These are phyloP conservation scores for Spodoptera picta DNA, from an alignment of 2,888 invertebrate genomes.

Conservation along the genomic window DNA sequence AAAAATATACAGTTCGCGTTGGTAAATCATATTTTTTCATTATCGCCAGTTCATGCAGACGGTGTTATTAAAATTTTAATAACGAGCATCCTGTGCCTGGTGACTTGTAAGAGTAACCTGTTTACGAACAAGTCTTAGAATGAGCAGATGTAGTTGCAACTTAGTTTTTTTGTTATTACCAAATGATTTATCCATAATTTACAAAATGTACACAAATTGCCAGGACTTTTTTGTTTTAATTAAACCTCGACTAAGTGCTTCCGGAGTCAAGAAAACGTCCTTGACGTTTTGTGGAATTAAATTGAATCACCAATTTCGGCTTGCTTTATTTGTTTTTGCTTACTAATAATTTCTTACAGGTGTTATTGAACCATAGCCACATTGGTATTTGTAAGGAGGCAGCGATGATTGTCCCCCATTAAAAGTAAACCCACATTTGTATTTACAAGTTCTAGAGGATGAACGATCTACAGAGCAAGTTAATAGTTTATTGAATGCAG, in stretches of 20 bases:
- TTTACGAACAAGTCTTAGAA: conserved; percentile 70
- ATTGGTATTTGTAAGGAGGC: no score
- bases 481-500: no score
- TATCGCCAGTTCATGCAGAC: conserved; percentile 54
- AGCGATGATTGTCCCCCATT: no score
- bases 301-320: conserved; percentile 14
- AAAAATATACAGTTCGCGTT: conserved; percentile 35
- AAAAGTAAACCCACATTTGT: no score
- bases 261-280: conserved; percentile 51
- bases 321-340: conserved; percentile 29
- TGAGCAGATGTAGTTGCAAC: conserved; percentile 55
- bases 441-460: no score
- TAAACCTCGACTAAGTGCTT: conserved; percentile 44
- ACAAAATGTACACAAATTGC: conserved; percentile 20
- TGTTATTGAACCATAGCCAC: no score
- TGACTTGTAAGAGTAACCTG: conserved; percentile 66
- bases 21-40: conserved; percentile 52
- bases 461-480: no score
- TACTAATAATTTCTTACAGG: no score
- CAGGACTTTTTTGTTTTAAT: conserved; percentile 47
- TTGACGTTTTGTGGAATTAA: conserved; percentile 33
- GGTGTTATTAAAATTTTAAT: conserved; percentile 73
- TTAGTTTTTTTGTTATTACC: conserved; percentile 46
- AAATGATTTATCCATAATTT: conserved; percentile 48
- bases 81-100: conserved; percentile 68